Conservation (phyloP, 2,113 vertebrate genomes). For the Alosa alosa region DNA sequence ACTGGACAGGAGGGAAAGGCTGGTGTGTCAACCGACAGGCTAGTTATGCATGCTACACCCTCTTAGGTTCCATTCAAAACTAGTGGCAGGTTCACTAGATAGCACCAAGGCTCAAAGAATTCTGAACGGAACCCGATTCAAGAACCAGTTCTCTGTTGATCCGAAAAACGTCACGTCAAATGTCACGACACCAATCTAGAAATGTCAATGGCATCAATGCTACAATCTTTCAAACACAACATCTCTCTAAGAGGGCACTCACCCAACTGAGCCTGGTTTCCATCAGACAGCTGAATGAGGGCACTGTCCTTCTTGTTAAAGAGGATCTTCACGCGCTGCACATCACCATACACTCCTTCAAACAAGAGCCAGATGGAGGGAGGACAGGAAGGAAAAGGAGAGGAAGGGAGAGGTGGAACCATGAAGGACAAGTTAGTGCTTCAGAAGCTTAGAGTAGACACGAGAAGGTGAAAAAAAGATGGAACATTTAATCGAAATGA, state of each 20-base stretch:
- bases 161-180: too few species aligned
- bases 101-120: too few species aligned
- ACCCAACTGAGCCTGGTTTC: conserved; percentile 97
- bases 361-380: conserved; percentile 72
- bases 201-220: neutral
- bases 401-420: conserved; percentile 73
- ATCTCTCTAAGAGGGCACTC: conserved; percentile 54
- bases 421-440: conserved; percentile 77
- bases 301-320: conserved; percentile 99
- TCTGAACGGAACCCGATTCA: too few species aligned
- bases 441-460: conserved; percentile 81
- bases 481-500: conserved; percentile 80
- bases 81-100: too few species aligned
- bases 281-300: conserved; percentile 96
- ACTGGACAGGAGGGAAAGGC: too few species aligned
- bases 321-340: conserved; percentile 99
- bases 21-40: too few species aligned
- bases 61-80: too few species aligned
- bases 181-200: too few species aligned
- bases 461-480: conserved; percentile 69
- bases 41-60: too few species aligned
- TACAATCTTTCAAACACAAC: neutral
- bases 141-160: too few species aligned
- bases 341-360: conserved; percentile 96
- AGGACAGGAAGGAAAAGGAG: conserved; percentile 62